Conservation (phyloP, 2,797 vertebrate genomes). For the Melanotaenia boesemani region DNA sequence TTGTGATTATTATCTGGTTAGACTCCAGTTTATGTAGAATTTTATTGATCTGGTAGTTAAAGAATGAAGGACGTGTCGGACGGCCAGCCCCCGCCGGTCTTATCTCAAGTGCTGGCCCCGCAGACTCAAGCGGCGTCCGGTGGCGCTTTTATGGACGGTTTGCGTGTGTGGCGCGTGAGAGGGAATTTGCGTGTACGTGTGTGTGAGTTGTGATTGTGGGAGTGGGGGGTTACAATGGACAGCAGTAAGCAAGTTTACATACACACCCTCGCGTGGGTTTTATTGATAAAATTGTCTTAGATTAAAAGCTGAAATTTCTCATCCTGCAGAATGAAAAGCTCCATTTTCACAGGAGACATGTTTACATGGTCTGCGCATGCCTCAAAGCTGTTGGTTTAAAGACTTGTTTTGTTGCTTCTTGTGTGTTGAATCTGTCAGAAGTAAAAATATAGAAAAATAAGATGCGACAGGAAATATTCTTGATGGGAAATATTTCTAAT, state of each 20-base stretch:
- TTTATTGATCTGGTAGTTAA: constrained; percentile 43
- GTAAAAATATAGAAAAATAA: constrained; percentile 47
- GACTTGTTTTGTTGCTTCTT: constrained; percentile 61
- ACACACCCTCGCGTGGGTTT: background rate
- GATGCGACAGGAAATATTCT: constrained; percentile 52
- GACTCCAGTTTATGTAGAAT: constrained; percentile 37
- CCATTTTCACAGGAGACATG: constrained; percentile 59
- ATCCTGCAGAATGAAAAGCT: constrained; percentile 19
- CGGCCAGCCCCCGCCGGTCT: constrained; percentile 22
- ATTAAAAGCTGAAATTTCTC: constrained; percentile 9
- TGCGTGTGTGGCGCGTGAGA: constrained; percentile 14
- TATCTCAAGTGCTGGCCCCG: constrained; percentile 48
- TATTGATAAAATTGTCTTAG: background rate
- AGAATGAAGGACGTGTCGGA: constrained; percentile 34
- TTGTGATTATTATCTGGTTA: constrained; percentile 21
- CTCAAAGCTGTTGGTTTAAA: constrained; percentile 44
- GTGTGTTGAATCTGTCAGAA: constrained; percentile 60
- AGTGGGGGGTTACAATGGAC: background rate
- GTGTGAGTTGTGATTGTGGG: background rate
- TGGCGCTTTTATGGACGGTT: constrained; percentile 64
- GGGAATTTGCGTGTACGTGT: constrained; percentile 24
- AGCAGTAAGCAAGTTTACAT: background rate
- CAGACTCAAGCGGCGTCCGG: constrained; percentile 60
- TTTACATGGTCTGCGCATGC: constrained; percentile 84
- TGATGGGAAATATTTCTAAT: constrained; percentile 76